Base-by-base conservation (phyloP, 2,797 vertebrate species). In the Epinephelus malabaricus region DNA sequence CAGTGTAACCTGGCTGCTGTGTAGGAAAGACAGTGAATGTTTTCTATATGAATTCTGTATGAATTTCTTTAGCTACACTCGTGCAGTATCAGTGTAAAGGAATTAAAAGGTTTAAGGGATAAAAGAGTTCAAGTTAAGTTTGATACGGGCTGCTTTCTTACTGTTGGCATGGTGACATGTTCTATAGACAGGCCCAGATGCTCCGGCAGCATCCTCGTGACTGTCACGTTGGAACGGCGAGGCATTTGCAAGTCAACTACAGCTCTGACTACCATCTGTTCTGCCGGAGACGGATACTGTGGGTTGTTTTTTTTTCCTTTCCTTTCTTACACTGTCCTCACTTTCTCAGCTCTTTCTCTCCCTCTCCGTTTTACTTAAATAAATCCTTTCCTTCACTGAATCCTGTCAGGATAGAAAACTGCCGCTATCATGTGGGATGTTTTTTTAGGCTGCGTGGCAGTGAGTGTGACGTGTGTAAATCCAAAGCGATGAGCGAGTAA, bases 261-360 rank as follows among this genome's bases (percentile, higher is more conserved):
- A 72, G 90, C 91, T 92, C 85, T 80, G 89, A 86, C 88, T 65
- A 90, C 95, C 95, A 95, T 95, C 94, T 95, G 95, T 87, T 95
- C 86, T 49, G 86, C 89, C 69, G 18, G 87, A 71, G 82, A 90
- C 82, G 87, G 85, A 89, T 84, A 84, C 87, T 72, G 90, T 74
- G 65, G 6, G 15, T 3, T 40, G 49, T 69, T 82, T 63, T 62
- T 53, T 58, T 23, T 55, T 50, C 27, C 27, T 30, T 49, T 50
- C 2, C 47, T 64, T 58, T 15, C 10, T 49, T 68, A 83, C 82
- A 66, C 78, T 86, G 77, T 79, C 73, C 87, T 86, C 63, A 67
- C 83, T 83, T 74, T 76, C 46, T 71, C 58, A 77, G 19, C 18
- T 49, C 45, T 69, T 40, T 34, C 50, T 65, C 14, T 45, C 21